Percentiles rank a stretch among this genome's conserved stretches.
Evolutionary conservation across 2,797 vertebrate genomes (phyloP).

Genomic region (Centroberyx gerrardi): DNA sequence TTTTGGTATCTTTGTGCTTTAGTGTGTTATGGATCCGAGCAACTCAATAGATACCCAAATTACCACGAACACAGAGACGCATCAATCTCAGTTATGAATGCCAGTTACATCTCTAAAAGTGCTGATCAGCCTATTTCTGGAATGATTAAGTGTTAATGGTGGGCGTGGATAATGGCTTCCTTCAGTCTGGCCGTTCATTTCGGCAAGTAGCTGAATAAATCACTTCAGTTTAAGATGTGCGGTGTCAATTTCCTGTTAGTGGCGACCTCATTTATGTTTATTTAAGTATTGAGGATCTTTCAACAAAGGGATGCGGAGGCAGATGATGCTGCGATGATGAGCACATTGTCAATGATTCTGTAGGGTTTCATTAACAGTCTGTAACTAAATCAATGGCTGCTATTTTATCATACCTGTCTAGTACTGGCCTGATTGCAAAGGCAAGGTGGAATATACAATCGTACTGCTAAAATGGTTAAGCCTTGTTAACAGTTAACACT

Average conservation of each 20-base stretch:
- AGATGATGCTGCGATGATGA: conserved; percentile 41
- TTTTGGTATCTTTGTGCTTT: conserved; percentile 26
- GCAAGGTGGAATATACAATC: background rate
- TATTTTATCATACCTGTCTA: conserved; percentile 60
- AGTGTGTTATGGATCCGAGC: conserved; percentile 42
- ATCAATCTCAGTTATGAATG: conserved; percentile 60
- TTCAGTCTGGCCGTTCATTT: conserved; percentile 53
- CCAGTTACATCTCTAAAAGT: conserved; percentile 67
- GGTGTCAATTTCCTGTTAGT: conserved; percentile 69
- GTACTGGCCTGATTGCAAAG: background rate
- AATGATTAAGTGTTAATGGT: conserved; percentile 72
- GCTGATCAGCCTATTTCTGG: conserved; percentile 74
- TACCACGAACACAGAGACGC: conserved; percentile 48
- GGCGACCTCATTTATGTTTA: conserved; percentile 70
- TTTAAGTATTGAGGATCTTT: conserved; percentile 76
- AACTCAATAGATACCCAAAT: conserved; percentile 43
- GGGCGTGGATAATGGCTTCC: conserved; percentile 54
- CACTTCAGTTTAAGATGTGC: conserved; percentile 46
- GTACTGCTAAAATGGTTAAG: background rate
- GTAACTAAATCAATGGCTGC: conserved; percentile 62
- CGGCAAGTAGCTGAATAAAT: conserved; percentile 59
- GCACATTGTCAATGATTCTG: conserved; percentile 56
- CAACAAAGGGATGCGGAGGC: conserved; percentile 34
- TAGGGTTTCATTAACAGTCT: conserved; percentile 64
- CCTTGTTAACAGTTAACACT: too few species aligned